Percentiles rank a stretch among this genome's conserved stretches.
Evolutionary conservation across 1,140 invertebrate species (phyloP).

Genomic region (Leptoteleia sp.): DNA sequence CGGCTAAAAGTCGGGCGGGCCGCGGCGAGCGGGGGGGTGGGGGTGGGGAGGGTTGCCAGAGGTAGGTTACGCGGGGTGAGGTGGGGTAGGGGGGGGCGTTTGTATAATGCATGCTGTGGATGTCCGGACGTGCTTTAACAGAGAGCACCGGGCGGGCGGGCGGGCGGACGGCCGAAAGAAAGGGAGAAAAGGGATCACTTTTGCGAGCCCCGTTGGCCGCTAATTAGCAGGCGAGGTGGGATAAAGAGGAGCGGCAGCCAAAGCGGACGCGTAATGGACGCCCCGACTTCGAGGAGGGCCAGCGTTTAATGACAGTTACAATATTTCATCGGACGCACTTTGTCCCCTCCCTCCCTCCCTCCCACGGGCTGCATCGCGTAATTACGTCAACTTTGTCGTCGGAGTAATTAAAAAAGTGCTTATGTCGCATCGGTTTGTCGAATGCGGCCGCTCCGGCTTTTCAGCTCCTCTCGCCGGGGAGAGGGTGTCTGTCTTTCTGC

Average conservation of each 20-base stretch:
- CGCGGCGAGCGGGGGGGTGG: too few species aligned
- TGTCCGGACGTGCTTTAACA: conserved; percentile 36
- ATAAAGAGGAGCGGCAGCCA: conserved; percentile 51
- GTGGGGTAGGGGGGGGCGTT: conserved; percentile 39
- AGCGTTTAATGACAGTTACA: conserved; percentile 46
- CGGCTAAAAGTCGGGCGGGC: conserved; percentile 49
- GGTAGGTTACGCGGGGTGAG: too few species aligned
- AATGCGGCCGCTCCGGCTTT: not conserved
- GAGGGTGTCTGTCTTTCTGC: too few species aligned
- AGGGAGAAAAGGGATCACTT: conserved; percentile 40
- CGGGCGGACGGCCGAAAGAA: conserved; percentile 42
- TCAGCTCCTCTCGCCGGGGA: too few species aligned
- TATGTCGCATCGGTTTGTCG: conserved; percentile 17
- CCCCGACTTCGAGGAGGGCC: conserved; percentile 9
- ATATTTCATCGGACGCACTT: conserved; percentile 24
- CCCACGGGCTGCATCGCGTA: too few species aligned
- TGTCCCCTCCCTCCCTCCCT: conserved; percentile 1
- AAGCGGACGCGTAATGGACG: conserved; percentile 47
- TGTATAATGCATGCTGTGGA: conserved; percentile 49
- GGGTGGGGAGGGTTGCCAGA: too few species aligned
- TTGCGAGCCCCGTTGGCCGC: conserved; percentile 39
- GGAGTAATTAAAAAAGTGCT: conserved; percentile 45
- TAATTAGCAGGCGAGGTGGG: conserved; percentile 65
- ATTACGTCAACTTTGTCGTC: conserved; percentile 48
- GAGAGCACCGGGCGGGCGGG: conserved; percentile 2